Base-by-base conservation (phyloP, 2,888 invertebrate genomes). In the Odontocolon sp. region DNA sequence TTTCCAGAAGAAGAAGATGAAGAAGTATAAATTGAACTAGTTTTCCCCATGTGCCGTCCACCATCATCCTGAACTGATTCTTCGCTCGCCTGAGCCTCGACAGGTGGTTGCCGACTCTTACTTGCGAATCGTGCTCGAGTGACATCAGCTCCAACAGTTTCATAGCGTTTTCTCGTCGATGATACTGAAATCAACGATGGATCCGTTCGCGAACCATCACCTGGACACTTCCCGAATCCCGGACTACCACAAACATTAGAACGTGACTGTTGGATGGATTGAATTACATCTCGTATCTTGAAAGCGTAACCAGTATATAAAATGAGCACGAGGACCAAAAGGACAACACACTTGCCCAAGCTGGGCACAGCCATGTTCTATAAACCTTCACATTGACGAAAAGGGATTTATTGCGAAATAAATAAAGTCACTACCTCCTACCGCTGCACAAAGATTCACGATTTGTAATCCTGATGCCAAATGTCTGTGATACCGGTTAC, bases 361-460 rank as follows among this genome's bases (percentile, higher is more conserved):
- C 82, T 80, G 86, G 88, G 86, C 86, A 82, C 68, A 79, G 87
- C 87, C 87, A 89, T 88, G 77, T 82, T 82, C 83, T 71, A 71
- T 69, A 50, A 66, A 61, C 73, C 79, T 84, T 87, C 83, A 84
- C 87, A 87, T 87, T 83, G 83, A 85, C 77, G 42, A 74, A 54
- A 36, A 42, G 11, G 16, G 9, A 21, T 57, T 50, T 16, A 23
- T 63, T 9, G 42, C 67, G 42, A 64, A 63, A 56, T n/a, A n/a
- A 23, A n/a, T n/a, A n/a, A 6, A 5, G 6, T 31, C 66, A 64
- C 47, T 33, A 33, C 14, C n/a, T n/a, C 50, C n/a, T 6, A 50
- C 14, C n/a, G 50, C 26, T n/a, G n/a, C n/a, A n/a, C n/a, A n/a
- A n/a, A n/a, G n/a, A n/a, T 6, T 26, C 23, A 26, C 23, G 21